Conservation (phyloP, 1,140 invertebrate genomes). For the Drosophila busckii region DNA sequence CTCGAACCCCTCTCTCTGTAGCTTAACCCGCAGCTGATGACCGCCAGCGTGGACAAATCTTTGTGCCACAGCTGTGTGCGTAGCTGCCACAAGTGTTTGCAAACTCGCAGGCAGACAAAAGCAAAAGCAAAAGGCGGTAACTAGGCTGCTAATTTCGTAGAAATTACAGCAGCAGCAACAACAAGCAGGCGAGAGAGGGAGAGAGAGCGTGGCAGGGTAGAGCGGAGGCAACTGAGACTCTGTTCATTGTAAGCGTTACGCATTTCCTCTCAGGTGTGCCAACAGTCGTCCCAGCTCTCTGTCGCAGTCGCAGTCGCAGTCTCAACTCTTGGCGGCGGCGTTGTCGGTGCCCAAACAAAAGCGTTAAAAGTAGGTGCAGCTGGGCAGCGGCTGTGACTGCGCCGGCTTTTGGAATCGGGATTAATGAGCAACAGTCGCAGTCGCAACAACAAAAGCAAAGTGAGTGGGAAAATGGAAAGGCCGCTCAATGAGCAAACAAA, state of each 20-base stretch:
- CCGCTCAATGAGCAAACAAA: conserved; percentile 55
- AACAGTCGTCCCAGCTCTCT: too few relatives aligned
- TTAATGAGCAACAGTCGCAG: conserved; percentile 71
- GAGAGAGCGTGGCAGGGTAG: neutral
- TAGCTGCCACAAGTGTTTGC: conserved; percentile 25
- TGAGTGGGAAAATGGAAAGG: conserved; percentile 75
- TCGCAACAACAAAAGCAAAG: conserved; percentile 42
- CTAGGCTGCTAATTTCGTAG: conserved; percentile 54
- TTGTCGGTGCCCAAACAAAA: conserved; percentile 47
- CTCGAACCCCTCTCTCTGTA: conserved; percentile 7
- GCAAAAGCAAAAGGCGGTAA: too few relatives aligned
- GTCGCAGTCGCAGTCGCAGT: too few relatives aligned
- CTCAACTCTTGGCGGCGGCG: conserved; percentile 1
- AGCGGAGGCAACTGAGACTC: neutral
- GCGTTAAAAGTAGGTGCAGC: conserved; percentile 69
- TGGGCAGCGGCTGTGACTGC: conserved; percentile 19
- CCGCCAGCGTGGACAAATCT: conserved; percentile 69
- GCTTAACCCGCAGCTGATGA: conserved; percentile 56
- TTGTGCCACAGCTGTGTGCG: conserved; percentile 24
- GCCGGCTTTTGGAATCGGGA: conserved; percentile 49
- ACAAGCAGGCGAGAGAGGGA: neutral
- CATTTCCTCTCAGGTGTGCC: conserved; percentile 71
- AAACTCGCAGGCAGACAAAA: conserved; percentile 17
- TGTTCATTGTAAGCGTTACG: conserved; percentile 48
- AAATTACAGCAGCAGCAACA: conserved; percentile 53